A percentile compares a stretch with the other conserved stretches of the same genome.
Evolutionary conservation across 2,113 vertebrate species (phyloP).

Genomic region (Catharus fuscescens): DNA sequence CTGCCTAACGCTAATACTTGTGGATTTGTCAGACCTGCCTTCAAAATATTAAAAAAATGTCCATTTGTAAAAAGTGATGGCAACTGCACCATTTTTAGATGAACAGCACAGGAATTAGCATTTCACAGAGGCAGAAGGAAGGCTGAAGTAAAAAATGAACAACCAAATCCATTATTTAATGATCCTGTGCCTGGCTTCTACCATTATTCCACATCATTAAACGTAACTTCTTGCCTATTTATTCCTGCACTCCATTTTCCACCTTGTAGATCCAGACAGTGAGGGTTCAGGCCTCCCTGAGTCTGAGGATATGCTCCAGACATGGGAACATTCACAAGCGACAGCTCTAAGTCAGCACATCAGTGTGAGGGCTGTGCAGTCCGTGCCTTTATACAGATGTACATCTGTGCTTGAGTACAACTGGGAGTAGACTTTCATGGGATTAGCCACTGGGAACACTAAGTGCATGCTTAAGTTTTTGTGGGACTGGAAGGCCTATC

Average conservation of each 20-base stretch:
- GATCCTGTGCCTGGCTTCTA: background rate
- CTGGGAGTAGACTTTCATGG: slow-evolving; percentile 2
- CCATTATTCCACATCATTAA: background rate
- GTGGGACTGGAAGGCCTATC: slow-evolving; percentile 33
- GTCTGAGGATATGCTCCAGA: background rate
- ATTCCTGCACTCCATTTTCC: background rate
- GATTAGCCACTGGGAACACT: slow-evolving; percentile 23
- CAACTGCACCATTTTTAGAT: background rate
- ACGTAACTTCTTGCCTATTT: background rate
- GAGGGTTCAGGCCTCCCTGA: background rate
- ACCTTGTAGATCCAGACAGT: background rate
- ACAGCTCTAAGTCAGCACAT: background rate
- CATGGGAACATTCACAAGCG: background rate
- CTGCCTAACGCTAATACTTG: background rate
- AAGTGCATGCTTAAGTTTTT: background rate
- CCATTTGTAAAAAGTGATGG: background rate
- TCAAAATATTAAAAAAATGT: background rate
- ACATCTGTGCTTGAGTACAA: background rate
- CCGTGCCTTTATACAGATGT: background rate
- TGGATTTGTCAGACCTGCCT: background rate
- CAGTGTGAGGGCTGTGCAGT: background rate
- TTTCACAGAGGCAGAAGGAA: background rate
- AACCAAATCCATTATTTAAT: background rate
- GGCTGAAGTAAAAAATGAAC: background rate
- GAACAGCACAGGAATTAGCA: accelerated